Conservation (phyloP, 2,888 invertebrate species). For the Papilio protenor region DNA sequence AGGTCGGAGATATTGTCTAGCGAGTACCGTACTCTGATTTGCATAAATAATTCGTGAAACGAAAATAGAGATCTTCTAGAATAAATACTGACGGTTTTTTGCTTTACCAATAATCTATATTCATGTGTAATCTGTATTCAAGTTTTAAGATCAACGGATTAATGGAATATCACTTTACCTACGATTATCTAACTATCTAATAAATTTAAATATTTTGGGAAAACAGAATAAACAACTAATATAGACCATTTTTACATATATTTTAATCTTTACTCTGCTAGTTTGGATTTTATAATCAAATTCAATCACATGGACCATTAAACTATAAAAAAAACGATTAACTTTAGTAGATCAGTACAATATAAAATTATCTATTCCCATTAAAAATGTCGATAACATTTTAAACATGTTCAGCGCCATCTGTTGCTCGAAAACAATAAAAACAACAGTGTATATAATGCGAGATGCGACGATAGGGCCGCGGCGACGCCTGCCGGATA, state of each 20-base stretch:
- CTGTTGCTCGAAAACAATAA: constrained; percentile 33
- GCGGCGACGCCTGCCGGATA: constrained; percentile 46
- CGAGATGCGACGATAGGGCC: constrained; percentile 30
- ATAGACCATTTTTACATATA: neutral
- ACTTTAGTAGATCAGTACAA: neutral
- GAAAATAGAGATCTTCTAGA: neutral
- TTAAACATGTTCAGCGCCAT: constrained; percentile 23
- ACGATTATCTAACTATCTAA: neutral
- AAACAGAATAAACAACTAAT: neutral
- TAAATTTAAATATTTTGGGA: neutral
- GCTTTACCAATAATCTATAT: neutral
- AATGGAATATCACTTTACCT: neutral
- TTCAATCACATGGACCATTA: neutral
- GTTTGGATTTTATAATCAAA: neutral
- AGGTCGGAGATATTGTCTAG: constrained; percentile 8
- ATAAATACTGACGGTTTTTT: neutral
- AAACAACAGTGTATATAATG: constrained; percentile 27
- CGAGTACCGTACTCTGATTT: constrained; percentile 2
- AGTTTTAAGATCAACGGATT: constrained; percentile 1
- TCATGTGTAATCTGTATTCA: constrained; percentile 6
- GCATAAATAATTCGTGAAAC: constrained; percentile 18
- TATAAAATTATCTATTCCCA: constrained; percentile 4
- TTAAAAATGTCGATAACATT: constrained; percentile 1
- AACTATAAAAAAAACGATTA: neutral
- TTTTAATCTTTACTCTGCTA: neutral